Percentiles rank a stretch among this genome's conserved stretches.
phyloP scores from a whole-genome alignment of 1,140 invertebrate species.

The Drosophila lini region DNA sequence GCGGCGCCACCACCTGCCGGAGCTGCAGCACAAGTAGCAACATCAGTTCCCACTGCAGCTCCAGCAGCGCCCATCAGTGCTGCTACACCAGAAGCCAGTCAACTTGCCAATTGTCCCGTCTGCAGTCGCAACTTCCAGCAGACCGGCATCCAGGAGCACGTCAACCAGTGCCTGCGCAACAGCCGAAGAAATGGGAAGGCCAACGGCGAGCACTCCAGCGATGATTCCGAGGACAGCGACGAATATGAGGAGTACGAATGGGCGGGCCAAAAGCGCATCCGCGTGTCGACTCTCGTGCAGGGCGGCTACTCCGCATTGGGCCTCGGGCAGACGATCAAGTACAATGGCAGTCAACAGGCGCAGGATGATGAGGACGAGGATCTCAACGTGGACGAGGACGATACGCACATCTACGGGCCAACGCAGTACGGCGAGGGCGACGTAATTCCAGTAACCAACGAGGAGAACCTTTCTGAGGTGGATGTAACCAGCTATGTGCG shows the following conservation, averaged over 20 bases:
- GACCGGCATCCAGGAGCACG: slow-evolving; percentile 91
- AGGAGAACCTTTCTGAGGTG: slow-evolving; percentile 73
- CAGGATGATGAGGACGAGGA: slow-evolving; percentile 90
- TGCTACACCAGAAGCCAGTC: slow-evolving; percentile 47
- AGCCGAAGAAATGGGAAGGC: slow-evolving; percentile 73
- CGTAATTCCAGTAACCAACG: slow-evolving; percentile 87
- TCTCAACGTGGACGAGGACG: slow-evolving; percentile 91
- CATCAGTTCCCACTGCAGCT: slow-evolving; percentile 67
- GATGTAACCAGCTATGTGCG: slow-evolving; percentile 86
- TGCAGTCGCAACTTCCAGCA: slow-evolving; percentile 88
- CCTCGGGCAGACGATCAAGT: slow-evolving; percentile 85
- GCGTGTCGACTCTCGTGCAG: slow-evolving; percentile 88
- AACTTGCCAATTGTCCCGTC: slow-evolving; percentile 87
- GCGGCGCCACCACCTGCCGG: slow-evolving; percentile 6
- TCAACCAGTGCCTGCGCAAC: slow-evolving; percentile 88
- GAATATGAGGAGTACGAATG: slow-evolving; percentile 93
- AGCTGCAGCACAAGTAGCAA: slow-evolving; percentile 84
- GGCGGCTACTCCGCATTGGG: slow-evolving; percentile 88
- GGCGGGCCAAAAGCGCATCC: slow-evolving; percentile 91
- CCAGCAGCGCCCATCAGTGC: slow-evolving; percentile 15
- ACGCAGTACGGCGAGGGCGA: slow-evolving; percentile 93
- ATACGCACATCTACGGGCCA: slow-evolving; percentile 91
- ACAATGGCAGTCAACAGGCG: slow-evolving; percentile 72
- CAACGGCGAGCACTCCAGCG: slow-evolving; percentile 68
- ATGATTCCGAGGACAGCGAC: slow-evolving; percentile 89